Conservation (phyloP, 2,888 invertebrate genomes). For the Aphidoletes aphidimyza region DNA sequence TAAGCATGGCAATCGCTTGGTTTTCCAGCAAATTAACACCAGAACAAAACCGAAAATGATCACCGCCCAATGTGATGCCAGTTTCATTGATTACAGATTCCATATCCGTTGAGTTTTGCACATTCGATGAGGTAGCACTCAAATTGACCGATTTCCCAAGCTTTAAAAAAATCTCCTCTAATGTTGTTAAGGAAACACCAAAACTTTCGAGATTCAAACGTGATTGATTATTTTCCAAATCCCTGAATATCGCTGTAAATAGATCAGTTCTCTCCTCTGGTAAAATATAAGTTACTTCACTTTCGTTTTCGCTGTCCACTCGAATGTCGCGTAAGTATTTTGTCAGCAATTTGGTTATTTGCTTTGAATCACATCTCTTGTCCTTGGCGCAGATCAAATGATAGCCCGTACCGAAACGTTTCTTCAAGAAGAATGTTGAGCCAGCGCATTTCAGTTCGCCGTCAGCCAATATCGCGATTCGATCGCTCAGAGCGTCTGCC, state of each 20-base stretch:
- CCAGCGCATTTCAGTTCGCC: conserved; percentile 80
- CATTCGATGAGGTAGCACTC: conserved; percentile 4
- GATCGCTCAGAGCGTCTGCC: conserved; percentile 81
- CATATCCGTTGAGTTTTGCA: neutral
- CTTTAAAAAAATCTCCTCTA: conserved; percentile 88
- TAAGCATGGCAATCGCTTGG: conserved; percentile 33
- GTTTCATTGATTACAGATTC: neutral
- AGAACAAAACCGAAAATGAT: neutral
- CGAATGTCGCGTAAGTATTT: conserved; percentile 72
- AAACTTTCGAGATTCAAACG: conserved; percentile 76
- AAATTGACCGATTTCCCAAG: neutral
- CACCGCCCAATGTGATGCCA: neutral
- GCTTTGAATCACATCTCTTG: conserved; percentile 67
- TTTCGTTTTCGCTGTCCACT: conserved; percentile 75
- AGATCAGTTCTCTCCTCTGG: conserved; percentile 70
- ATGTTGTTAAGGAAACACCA: conserved; percentile 82
- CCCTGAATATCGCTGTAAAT: conserved; percentile 74
- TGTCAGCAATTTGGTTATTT: conserved; percentile 70
- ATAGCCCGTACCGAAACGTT: conserved; percentile 82
- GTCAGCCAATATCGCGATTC: conserved; percentile 82
- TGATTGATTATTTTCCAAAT: conserved; percentile 71
- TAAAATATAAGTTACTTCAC: conserved; percentile 75
- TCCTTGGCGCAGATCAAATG: conserved; percentile 69
- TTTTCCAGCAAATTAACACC: neutral
- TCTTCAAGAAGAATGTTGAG: conserved; percentile 79